A percentile compares a stretch with the other conserved stretches of the same genome.
These are phyloP conservation scores for Trematocara marginatum DNA, from an alignment of 2,113 vertebrate genomes.

Conservation along the genomic window DNA sequence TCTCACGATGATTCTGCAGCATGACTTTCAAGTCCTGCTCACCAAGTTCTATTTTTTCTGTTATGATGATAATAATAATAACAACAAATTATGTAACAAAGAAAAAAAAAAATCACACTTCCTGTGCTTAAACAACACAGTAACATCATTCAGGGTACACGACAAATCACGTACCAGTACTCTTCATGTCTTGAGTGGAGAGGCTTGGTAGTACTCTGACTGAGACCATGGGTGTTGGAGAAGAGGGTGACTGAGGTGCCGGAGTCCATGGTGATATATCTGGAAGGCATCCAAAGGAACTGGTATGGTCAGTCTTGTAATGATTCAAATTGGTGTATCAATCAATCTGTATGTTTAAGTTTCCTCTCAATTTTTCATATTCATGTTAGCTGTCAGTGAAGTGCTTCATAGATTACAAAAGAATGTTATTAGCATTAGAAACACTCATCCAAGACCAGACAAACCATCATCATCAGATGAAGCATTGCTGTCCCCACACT, in stretches of 20 bases:
- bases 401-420: not conserved
- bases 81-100: not conserved
- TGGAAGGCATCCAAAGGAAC: constrained; percentile 36
- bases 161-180: constrained; percentile 75
- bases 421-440: not conserved
- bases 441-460: not conserved
- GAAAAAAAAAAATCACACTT: not conserved
- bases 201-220: constrained; percentile 88
- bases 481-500: constrained; percentile 86
- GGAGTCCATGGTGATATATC: constrained; percentile 86
- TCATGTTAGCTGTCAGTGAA: not conserved
- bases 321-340: not conserved
- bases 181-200: constrained; percentile 93
- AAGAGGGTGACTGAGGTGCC: constrained; percentile 73
- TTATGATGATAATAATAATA: not conserved
- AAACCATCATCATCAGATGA: constrained; percentile 96
- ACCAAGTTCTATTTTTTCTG: constrained; percentile 88
- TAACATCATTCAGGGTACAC: not conserved
- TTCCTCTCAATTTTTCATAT: not conserved
- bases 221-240: constrained; percentile 81
- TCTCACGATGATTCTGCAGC: constrained; percentile 89
- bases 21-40: constrained; percentile 86
- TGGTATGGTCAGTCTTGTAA: not conserved
- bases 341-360: not conserved
- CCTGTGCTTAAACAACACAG: not conserved